Percentiles rank a stretch among this genome's conserved stretches.
phyloP scores from a whole-genome alignment of 2,113 vertebrate species.

The Catharus minimus region DNA sequence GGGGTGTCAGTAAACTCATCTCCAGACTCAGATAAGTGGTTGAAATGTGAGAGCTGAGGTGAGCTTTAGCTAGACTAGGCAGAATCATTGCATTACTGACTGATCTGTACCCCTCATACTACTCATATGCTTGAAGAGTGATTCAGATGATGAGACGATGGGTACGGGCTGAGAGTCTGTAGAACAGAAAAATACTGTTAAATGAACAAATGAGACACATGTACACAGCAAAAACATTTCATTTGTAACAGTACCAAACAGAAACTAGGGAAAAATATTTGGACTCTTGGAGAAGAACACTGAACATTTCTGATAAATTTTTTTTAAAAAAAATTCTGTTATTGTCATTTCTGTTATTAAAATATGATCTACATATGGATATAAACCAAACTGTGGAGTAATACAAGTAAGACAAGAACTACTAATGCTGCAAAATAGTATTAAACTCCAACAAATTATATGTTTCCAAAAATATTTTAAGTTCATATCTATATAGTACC shows the following conservation, averaged over 20 bases:
- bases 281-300: background rate
- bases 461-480: background rate
- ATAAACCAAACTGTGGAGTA: background rate
- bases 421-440: background rate
- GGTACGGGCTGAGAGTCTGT: background rate
- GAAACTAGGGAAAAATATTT: background rate
- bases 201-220: background rate
- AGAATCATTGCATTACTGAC: background rate
- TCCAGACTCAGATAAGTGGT: background rate
- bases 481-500: background rate
- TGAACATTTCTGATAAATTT: background rate
- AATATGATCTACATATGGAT: background rate
- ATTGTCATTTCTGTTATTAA: background rate
- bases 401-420: background rate
- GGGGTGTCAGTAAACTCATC: background rate
- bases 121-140: background rate
- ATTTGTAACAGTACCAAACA: background rate
- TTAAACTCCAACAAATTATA: background rate
- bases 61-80: background rate
- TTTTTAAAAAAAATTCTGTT: background rate
- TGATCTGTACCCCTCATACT: background rate
- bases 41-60: background rate
- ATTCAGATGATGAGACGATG: background rate
- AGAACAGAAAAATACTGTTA: background rate
- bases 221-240: background rate